Evolutionary conservation across 2,888 invertebrate species (phyloP), one percentile per base, ranked within the genome.

Genomic region (Tridacna crocea): DNA sequence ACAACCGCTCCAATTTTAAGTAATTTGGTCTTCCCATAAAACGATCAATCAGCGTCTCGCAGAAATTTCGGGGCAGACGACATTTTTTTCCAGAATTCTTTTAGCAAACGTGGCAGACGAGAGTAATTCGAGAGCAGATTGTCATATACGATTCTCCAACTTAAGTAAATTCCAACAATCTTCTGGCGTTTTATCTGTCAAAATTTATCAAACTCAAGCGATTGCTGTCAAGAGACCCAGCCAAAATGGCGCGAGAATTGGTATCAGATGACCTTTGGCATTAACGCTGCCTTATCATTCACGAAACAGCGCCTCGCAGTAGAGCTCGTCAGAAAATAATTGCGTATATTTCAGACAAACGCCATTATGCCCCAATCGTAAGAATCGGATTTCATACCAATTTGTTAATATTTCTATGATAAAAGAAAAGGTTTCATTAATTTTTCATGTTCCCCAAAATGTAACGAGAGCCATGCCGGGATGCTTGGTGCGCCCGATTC

Each of bases 231-330:
- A 36, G 66, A 46, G 66, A n/a, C 46, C 66, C 66, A 26, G 66
- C 65, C 48, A 77, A 74, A 68, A 77, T 70, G 63, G 80, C 68
- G 80, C 68, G 80, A 81, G 72, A 66, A 72, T 46, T 63, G 58
- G 47, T 75, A 82, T 82, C 81, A 70, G 75, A 65, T 82, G 74
- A 77, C 81, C 75, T 75, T 75, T 75, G 75, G 63, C 63, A 75
- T 75, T 75, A 75, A 24, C 48, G 75, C 63, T 51, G 75, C 65
- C 75, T 75, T 75, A 75, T 75, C 75, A 63, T 63, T 75, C 75
- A 65, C 51, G 63, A 58, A 55, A 73, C 73, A 72, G 72, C 51
- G 72, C 72, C 72, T 55, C 72, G 72, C 36, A 66, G 66, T 46
- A 46, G 66, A 46, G 66, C 66, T 46, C 66, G 66, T 66, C 66